Base-by-base conservation (phyloP, 2,797 vertebrate genomes). In the Xenops minutus region DNA sequence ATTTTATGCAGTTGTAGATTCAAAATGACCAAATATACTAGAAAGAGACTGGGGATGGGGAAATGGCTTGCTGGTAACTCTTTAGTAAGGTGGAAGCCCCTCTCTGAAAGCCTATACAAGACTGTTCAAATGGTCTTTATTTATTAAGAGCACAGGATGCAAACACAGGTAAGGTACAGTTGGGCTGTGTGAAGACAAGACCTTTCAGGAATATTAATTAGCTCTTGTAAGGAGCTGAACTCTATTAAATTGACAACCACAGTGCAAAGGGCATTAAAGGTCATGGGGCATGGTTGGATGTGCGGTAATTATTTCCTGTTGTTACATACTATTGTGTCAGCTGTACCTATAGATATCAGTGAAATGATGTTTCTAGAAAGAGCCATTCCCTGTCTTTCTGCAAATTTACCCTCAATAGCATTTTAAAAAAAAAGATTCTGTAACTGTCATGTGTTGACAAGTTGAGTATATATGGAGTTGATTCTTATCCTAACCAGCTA, bases 131-230 rank as follows among this genome's bases (percentile, higher is more conserved):
- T 7, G 24, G 30, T 24, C 27, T 19, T 30, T 48, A 12, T 62
- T 85, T 69, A 10, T 22, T 43, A 9, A 0, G 1, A 72, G 54
- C 46, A n/a, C 6, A 36, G 51, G 67, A 36, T 69, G 24, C 24
- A 39, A 26, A 59, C n/a, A 52, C 48, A 64, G 71, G 36, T 23
- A 4, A 23, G 56, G 52, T 36, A 16, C 37, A 71, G 56, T 61
- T 27, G 21, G n/a, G 43, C 22, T 7, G 0, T 3, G 15, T 22
- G 84, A 91, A 23, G 73, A 43, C 17, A 52, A 62, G 14, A 48
- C 37, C n/a, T 44, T 51, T n/a, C 34, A n/a, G 43, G 37, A 71
- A 81, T 79, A 36, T 44, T 89, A 94, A 95, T 59, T 88, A 91
- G 41, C 61, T 75, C 41, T 64, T 77, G 12, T 51, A 77, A 92